phyloP scores from a whole-genome alignment of 2,797 vertebrate species.

The Serranus cabrilla region DNA sequence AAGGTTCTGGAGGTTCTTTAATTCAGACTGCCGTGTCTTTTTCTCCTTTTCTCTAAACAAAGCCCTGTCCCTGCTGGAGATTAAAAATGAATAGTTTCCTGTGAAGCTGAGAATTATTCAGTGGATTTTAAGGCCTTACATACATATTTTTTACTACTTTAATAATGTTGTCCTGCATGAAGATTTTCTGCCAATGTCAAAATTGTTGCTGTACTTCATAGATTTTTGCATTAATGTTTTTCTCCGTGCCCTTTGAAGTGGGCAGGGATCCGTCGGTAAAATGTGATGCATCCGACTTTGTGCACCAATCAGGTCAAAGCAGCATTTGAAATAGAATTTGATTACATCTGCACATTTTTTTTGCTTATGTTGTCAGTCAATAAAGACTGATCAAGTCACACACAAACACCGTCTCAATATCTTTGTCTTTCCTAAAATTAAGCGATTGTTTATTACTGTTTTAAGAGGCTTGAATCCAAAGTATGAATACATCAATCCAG shows the following conservation, averaged over 20 bases:
- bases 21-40: slow-evolving; percentile 4
- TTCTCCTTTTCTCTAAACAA: background rate
- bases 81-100: background rate
- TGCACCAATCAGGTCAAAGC: background rate
- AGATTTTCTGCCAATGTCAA: slow-evolving; percentile 5
- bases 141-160: background rate
- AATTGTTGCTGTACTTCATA: slow-evolving; percentile 2
- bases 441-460: background rate
- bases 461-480: background rate
- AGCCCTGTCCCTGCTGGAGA: background rate
- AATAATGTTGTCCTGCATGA: background rate
- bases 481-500: slow-evolving; percentile 18
- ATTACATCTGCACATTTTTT: slow-evolving; percentile 2
- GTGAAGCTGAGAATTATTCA: background rate
- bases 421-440: too few species aligned
- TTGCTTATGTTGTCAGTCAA: background rate
- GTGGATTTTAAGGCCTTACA: slow-evolving; percentile 10
- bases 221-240: background rate
- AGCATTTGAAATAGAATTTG: slow-evolving; percentile 1
- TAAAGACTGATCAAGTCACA: slow-evolving; percentile 6
- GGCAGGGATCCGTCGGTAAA: background rate
- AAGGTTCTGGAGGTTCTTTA: background rate
- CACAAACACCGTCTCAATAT: too few species aligned
- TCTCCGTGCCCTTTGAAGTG: background rate
- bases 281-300: background rate